A percentile compares a stretch with the other conserved stretches of the same genome.
Conservation (phyloP, 92 coral and sea anemone species). For the Parazoanthus darwini region DNA sequence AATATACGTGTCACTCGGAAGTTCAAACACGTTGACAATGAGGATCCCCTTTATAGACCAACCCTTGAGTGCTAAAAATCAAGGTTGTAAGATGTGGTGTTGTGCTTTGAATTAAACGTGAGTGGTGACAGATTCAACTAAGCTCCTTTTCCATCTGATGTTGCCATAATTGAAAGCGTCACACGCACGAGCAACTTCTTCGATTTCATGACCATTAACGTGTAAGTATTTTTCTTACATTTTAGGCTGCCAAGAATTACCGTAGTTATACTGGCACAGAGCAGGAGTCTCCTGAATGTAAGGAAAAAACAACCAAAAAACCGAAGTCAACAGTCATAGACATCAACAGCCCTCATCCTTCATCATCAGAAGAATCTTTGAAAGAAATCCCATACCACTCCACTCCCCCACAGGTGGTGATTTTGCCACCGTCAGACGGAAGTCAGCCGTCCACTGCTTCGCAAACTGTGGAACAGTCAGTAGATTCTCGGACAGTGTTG, state of each 20-base stretch:
- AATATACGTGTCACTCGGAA: too few relatives aligned
- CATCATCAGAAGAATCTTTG: constrained; percentile 41
- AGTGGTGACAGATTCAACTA: too few relatives aligned
- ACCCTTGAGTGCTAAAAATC: too few relatives aligned
- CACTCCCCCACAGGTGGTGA: not conserved
- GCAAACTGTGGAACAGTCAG: not conserved
- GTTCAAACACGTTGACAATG: too few relatives aligned
- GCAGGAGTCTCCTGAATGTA: not conserved
- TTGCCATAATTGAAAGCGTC: not conserved
- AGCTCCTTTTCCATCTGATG: not conserved
- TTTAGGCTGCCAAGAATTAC: constrained; percentile 32
- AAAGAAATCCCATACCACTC: constrained; percentile 35
- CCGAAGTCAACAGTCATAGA: constrained; percentile 11
- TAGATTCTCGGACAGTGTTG: not conserved
- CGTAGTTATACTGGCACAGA: constrained; percentile 36
- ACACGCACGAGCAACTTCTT: not conserved
- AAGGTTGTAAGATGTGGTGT: too few relatives aligned
- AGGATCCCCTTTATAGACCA: too few relatives aligned
- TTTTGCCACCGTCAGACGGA: not conserved
- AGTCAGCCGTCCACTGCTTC: not conserved
- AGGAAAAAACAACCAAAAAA: not conserved
- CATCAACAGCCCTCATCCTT: constrained; percentile 14
- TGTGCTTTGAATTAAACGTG: too few relatives aligned
- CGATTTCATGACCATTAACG: not conserved
- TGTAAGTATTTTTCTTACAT: not conserved